Conservation (phyloP, 2,797 vertebrate species). For the Phataginus tetradactyla region DNA sequence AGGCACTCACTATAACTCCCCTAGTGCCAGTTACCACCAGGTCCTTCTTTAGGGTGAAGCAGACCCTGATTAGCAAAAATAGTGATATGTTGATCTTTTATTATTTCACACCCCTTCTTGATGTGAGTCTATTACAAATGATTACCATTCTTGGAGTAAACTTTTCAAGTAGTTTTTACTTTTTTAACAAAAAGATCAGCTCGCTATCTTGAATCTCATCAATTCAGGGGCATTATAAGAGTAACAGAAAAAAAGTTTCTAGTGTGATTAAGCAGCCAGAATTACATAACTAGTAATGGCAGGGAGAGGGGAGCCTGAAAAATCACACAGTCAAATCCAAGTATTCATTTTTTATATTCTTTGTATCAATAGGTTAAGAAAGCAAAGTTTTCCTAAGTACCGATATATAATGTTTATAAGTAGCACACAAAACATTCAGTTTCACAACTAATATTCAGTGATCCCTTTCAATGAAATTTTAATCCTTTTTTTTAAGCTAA, state of each 20-base stretch:
- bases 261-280: slow-evolving; percentile 45
- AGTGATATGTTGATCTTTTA: background rate
- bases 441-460: slow-evolving; percentile 59
- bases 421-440: slow-evolving; percentile 28
- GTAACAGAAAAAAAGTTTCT: slow-evolving; percentile 24
- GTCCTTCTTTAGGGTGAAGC: background rate
- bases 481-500: slow-evolving; percentile 61
- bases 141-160: no score
- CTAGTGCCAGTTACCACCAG: background rate
- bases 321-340: slow-evolving; percentile 44
- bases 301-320: background rate
- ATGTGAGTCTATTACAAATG: background rate
- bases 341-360: slow-evolving; percentile 49
- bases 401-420: slow-evolving; percentile 46
- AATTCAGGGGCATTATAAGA: background rate
- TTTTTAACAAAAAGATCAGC: background rate
- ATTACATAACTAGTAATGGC: slow-evolving; percentile 9
- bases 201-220: background rate
- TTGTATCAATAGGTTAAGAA: slow-evolving; percentile 52
- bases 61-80: slow-evolving; percentile 9
- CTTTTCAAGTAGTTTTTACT: background rate
- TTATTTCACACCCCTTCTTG: background rate
- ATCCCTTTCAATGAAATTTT: slow-evolving; percentile 59
- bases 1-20: background rate
- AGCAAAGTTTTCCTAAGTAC: slow-evolving; percentile 47